Evolutionary conservation across 2,113 vertebrate species (phyloP), one percentile per base, ranked within the genome.

Genomic region (Brachionichthys hirsutus): DNA sequence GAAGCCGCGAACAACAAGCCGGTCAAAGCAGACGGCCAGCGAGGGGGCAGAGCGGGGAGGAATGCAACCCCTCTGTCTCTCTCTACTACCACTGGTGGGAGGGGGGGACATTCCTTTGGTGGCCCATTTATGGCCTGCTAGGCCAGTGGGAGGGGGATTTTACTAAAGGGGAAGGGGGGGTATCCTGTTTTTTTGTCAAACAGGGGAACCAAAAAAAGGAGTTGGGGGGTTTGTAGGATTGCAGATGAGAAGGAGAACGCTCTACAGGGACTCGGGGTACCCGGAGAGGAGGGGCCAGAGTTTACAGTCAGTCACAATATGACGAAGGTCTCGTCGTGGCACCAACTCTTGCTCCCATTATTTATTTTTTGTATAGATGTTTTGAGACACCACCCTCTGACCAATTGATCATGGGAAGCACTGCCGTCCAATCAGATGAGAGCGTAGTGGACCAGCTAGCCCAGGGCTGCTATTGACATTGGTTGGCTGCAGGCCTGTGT

Each of bases 91-190:
- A 69, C 64, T 78, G 75, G 62, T 54, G 51, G 51, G 52, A 73
- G 72, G 73, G 72, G 73, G 73, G 68, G 76, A 62, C 81, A 87
- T 90, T 87, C 84, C 72, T 85, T 82, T 80, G 73, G 78, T 85
- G 78, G 84, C 79, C 80, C 75, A 75, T 85, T 30, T 84, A 64
- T 80, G 85, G 83, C 64, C 70, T 54, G 66, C 65, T 52, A 16
- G 73, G 80, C 59, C 54, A 46, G 72, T 59, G 74, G 85, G 75
- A 63, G 77, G 71, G 75, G 72, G 46, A 62, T 67, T 55, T 62
- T 46, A 58, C 48, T 50, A 45, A 51, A 54, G 58, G 63, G 62
- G 66, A 59, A 42, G 61, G 70, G 3, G 70, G 73, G 67, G 54
- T 76, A 60, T 80, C 70, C 60, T 86, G 72, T 70, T 81, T 80